phyloP scores from a whole-genome alignment of 2,113 vertebrate species.

The Lynx canadensis region DNA sequence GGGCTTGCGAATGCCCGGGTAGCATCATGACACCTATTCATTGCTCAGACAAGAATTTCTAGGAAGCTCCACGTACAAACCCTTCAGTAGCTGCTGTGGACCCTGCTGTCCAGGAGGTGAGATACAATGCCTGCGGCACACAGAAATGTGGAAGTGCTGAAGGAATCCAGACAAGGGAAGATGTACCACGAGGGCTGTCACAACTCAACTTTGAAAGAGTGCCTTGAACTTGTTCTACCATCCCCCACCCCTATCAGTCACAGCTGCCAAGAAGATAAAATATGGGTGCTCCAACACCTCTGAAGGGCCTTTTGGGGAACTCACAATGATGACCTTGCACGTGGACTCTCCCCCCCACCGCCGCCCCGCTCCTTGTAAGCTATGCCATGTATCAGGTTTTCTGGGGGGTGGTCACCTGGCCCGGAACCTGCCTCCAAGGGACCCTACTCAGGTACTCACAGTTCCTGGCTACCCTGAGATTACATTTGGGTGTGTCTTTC shows the following conservation, averaged over 20 bases:
- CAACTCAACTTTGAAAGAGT: background rate
- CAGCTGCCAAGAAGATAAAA: background rate
- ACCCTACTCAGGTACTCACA: background rate
- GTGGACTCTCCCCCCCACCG: background rate
- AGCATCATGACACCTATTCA: background rate
- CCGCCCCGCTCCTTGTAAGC: no score
- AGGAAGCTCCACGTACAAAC: background rate
- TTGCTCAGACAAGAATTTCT: background rate
- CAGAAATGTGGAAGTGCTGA: background rate
- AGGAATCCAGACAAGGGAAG: background rate
- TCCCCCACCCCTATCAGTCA: background rate
- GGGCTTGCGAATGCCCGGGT: background rate
- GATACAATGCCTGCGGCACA: background rate
- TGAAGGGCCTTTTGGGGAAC: background rate
- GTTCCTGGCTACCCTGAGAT: background rate
- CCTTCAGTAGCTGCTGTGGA: background rate
- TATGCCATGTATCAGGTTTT: background rate
- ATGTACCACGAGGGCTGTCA: background rate
- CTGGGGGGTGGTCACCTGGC: background rate
- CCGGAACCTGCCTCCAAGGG: background rate
- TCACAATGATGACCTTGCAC: background rate
- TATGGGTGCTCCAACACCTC: background rate
- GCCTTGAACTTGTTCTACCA: background rate
- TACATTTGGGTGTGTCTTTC: background rate
- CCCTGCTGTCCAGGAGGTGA: background rate